These are phyloP conservation scores for Accipiter cooperii DNA, from an alignment of 2,113 vertebrate genomes.

Conservation along the genomic window DNA sequence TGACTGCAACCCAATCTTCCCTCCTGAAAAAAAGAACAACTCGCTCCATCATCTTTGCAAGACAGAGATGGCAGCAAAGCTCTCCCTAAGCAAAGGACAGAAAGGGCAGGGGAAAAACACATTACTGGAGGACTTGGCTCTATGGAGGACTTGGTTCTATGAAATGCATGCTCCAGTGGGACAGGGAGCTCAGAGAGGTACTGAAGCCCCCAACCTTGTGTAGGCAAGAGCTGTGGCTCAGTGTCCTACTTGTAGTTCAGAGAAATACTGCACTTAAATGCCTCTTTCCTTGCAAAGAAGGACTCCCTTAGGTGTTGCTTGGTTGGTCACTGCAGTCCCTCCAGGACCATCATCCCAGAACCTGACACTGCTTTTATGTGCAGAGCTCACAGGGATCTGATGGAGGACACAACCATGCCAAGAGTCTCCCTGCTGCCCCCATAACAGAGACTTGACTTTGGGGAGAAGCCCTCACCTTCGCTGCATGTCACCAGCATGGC, in stretches of 20 bases:
- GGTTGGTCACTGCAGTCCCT: background rate
- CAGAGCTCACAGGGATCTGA: background rate
- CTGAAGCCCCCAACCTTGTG: background rate
- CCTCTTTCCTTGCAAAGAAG: background rate
- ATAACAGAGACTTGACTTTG: background rate
- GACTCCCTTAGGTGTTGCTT: background rate
- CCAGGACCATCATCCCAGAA: background rate
- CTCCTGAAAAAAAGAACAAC: background rate
- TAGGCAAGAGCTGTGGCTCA: background rate
- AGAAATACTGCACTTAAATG: background rate
- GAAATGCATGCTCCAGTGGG: background rate
- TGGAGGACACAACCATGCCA: background rate
- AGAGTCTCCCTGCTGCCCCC: background rate
- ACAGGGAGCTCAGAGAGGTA: background rate
- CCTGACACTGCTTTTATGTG: background rate
- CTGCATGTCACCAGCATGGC: background rate
- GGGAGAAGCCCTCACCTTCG: background rate
- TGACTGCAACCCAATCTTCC: background rate
- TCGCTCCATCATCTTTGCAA: background rate
- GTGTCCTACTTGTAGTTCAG: background rate
- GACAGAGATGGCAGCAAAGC: background rate
- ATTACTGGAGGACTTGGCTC: fast-evolving
- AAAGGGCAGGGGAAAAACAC: background rate
- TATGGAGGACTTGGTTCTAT: background rate
- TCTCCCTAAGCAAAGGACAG: background rate